These are phyloP conservation scores for Peromyscus aztecus DNA, from an alignment of 2,797 vertebrate genomes.

Conservation along the genomic window DNA sequence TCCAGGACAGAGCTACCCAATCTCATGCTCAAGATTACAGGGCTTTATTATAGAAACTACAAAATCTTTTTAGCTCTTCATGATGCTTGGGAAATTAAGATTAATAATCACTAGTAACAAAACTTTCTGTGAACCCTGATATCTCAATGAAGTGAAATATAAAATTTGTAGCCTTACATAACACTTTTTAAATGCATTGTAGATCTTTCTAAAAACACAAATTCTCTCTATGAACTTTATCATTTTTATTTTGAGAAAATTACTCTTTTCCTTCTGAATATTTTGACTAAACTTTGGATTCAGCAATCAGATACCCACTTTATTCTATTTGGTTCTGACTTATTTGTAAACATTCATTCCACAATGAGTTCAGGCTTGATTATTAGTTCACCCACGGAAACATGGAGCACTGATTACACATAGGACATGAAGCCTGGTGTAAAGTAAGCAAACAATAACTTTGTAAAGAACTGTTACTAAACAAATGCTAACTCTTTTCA, in stretches of 20 bases:
- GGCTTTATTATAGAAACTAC: conserved; percentile 4
- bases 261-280: not conserved
- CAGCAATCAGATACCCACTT: not conserved
- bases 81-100: conserved; percentile 27
- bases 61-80: not conserved
- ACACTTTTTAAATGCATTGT: not conserved
- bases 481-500: not conserved
- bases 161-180: not conserved
- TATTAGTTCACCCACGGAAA: not conserved
- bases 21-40: not conserved
- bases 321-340: not conserved
- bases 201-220: not conserved
- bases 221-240: not conserved
- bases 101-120: not conserved
- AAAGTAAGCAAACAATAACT: not conserved
- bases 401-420: not conserved
- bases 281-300: conserved; percentile 28
- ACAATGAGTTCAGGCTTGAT: not conserved
- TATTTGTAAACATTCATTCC: not conserved
- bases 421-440: not conserved
- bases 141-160: not conserved
- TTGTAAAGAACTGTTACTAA: conserved; percentile 37
- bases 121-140: not conserved
- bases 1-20: not conserved
- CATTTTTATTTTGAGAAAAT: conserved; percentile 18